Evolutionary conservation across 2,113 vertebrate genomes (phyloP).

Genomic region (Entomyzon cyanotis): DNA sequence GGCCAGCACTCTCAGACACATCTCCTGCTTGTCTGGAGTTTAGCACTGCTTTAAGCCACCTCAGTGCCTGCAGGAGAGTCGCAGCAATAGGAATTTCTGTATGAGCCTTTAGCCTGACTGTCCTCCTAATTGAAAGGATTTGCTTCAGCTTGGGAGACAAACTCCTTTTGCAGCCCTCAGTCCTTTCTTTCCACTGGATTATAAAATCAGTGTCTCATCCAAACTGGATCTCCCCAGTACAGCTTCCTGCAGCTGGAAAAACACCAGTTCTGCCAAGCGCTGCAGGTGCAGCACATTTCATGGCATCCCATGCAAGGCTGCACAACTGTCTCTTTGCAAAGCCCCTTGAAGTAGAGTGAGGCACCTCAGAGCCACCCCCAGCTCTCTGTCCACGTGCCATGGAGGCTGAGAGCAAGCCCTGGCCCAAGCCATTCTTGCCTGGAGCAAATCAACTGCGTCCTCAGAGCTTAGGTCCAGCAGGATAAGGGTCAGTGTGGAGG

Average conservation of each 20-base stretch:
- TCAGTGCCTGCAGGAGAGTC: background rate
- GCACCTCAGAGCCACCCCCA: background rate
- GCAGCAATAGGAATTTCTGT: background rate
- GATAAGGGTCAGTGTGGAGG: rapidly evolving
- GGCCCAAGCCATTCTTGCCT: background rate
- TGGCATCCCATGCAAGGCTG: background rate
- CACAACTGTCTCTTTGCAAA: background rate
- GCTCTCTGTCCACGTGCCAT: background rate
- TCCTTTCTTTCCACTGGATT: background rate
- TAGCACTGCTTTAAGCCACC: background rate
- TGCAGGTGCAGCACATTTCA: background rate
- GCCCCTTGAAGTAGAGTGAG: background rate
- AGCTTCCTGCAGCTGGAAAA: background rate
- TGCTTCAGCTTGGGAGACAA: background rate
- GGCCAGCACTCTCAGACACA: background rate
- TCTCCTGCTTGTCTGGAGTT: background rate
- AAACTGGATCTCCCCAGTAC: background rate
- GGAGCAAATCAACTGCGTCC: background rate
- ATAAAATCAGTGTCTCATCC: background rate
- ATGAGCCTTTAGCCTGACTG: background rate
- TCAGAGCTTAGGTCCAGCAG: background rate
- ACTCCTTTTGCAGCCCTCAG: background rate
- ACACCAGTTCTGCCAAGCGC: background rate
- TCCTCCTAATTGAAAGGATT: background rate
- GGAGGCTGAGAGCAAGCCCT: background rate